These are phyloP conservation scores for Cervus canadensis DNA, from an alignment of 2,113 vertebrate species.

Conservation along the genomic window DNA sequence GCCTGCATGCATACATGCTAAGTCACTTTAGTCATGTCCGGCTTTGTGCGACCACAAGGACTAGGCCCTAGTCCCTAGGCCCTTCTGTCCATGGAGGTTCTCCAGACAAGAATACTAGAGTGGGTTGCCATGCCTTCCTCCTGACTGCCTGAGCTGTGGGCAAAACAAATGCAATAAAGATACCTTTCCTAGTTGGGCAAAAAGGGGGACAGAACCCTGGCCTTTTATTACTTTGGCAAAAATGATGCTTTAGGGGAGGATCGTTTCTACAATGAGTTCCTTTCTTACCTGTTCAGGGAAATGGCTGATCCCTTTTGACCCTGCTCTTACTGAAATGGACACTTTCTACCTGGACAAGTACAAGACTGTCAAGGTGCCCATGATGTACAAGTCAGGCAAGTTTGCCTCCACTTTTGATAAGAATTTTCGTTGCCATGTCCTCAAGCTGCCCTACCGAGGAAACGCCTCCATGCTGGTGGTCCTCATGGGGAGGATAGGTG, in stretches of 20 bases:
- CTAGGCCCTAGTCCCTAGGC: background rate
- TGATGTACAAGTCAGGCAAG: constrained; percentile 86
- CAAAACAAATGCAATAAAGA: background rate
- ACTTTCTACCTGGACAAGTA: constrained; percentile 91
- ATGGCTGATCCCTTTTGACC: constrained; percentile 88
- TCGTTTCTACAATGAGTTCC: background rate
- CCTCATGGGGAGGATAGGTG: constrained; percentile 83
- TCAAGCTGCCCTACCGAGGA: constrained; percentile 88
- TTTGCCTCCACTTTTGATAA: constrained; percentile 83
- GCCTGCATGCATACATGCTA: background rate
- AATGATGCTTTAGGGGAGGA: background rate
- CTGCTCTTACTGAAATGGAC: constrained; percentile 75
- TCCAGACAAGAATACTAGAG: background rate
- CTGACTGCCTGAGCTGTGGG: background rate
- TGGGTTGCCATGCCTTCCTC: background rate
- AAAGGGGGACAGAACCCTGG: rapidly evolving
- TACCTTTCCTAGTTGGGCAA: rapidly evolving
- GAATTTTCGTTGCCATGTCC: constrained; percentile 82
- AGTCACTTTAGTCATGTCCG: background rate
- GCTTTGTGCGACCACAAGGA: background rate
- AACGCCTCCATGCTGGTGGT: constrained; percentile 90
- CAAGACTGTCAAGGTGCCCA: constrained; percentile 85
- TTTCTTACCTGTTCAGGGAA: constrained; percentile 80
- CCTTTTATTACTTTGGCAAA: background rate
- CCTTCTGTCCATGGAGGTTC: background rate